phyloP scores from a whole-genome alignment of 37 sponge, comb jelly and placozoan species.

The Cliona cf. orientalis region DNA sequence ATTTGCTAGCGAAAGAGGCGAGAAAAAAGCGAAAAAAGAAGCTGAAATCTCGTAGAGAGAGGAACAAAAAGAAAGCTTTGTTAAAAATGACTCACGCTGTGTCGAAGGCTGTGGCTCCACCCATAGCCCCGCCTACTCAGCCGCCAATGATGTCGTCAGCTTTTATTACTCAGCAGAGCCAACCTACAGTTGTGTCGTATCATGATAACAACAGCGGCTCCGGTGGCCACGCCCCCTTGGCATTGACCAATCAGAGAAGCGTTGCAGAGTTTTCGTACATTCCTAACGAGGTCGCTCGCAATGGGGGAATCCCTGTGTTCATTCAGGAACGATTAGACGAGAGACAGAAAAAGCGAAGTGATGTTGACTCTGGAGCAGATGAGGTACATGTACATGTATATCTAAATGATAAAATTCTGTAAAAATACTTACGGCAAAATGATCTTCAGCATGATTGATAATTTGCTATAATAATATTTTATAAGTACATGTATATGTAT shows the following conservation, averaged over 20 bases:
- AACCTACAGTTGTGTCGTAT: too few species aligned
- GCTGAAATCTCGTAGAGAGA: conserved; percentile 42
- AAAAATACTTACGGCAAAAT: neutral
- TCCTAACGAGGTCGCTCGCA: neutral
- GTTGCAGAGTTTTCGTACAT: neutral
- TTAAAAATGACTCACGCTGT: conserved; percentile 31
- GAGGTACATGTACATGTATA: conserved; percentile 3
- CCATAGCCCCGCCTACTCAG: conserved; percentile 8
- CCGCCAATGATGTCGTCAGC: too few species aligned
- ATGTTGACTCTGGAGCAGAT: conserved; percentile 13
- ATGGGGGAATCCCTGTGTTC: conserved; percentile 81
- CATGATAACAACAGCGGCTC: too few species aligned
- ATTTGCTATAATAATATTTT: neutral
- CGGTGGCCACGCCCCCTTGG: too few species aligned
- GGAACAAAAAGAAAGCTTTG: conserved; percentile 53
- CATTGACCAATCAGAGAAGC: too few species aligned
- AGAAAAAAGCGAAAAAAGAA: conserved; percentile 56
- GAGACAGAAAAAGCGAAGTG: conserved; percentile 46
- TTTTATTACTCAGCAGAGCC: too few species aligned
- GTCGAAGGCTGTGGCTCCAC: neutral
- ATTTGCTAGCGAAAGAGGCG: conserved; percentile 3
- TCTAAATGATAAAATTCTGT: neutral
- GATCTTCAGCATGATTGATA: neutral
- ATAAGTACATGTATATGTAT: neutral
- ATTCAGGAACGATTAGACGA: conserved; percentile 85